Evolutionary conservation across 2,797 vertebrate genomes (phyloP).

Genomic region (Caiman crocodilus): DNA sequence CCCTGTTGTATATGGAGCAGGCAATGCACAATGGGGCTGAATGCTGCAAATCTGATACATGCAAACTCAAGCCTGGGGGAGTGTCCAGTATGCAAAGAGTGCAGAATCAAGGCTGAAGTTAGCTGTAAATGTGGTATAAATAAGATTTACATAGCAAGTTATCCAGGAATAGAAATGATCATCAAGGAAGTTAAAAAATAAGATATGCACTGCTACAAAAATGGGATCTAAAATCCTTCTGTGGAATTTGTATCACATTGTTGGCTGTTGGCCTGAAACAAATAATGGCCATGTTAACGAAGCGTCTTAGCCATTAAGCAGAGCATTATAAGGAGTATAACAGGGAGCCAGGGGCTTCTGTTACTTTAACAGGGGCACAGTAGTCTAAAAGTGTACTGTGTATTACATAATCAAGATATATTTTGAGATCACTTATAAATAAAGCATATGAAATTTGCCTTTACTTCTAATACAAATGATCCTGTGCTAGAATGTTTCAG

Average conservation of each 20-base stretch:
- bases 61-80: conserved; percentile 49
- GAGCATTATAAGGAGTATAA: no score
- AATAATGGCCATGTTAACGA: not conserved
- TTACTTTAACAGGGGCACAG: conserved; percentile 45
- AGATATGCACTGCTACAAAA: conserved; percentile 36
- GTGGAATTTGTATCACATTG: conserved; percentile 38
- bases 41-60: conserved; percentile 33
- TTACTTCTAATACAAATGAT: conserved; percentile 34
- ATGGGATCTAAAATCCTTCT: conserved; percentile 51
- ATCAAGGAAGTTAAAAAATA: conserved; percentile 68
- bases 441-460: conserved; percentile 38
- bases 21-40: conserved; percentile 41
- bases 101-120: conserved; percentile 52
- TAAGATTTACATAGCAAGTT: conserved; percentile 52
- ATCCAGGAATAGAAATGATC: conserved; percentile 61
- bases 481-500: conserved; percentile 40
- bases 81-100: conserved; percentile 53
- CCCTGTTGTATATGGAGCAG: not conserved
- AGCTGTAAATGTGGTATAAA: conserved; percentile 69
- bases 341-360: no score
- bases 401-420: conserved; percentile 52
- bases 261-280: conserved; percentile 21
- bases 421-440: conserved; percentile 58
- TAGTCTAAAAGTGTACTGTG: conserved; percentile 51
- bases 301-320: no score